Base-by-base conservation (phyloP, 2,797 vertebrate genomes). In the Yasuhikotakia modesta region DNA sequence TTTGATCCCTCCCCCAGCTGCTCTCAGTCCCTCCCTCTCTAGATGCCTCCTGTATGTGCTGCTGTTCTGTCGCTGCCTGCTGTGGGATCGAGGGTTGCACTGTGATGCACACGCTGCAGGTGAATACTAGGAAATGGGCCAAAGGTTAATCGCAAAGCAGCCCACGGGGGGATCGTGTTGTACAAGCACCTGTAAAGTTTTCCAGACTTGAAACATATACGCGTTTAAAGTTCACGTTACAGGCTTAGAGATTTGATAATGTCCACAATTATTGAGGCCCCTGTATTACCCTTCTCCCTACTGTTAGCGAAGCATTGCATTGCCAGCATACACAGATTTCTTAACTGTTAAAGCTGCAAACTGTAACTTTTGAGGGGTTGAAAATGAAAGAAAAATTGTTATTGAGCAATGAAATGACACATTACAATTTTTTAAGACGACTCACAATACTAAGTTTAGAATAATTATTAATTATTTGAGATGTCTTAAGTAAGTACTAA, bases 61-160 rank as follows among this genome's bases (percentile, higher is more conserved):
- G 76, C 69, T 68, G 63, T 76, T 81, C 82, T 76, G 70, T 82
- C 67, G 83, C 79, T 84, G 87, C 73, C 83, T 87, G 81, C 78
- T 76, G 61, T 60, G 50, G 57, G 55, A 79, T 46, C 32, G 61
- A 74, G 64, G 48, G 69, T 69, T 73, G 78, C 76, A 80, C 50
- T 68, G 39, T 82, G 81, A 45, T 81, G 79, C 71, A 79, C 69
- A 76, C 52, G 32, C 65, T 84, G 76, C 87, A 87, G 87, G 87
- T 87, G 86, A 87, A 88, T 81, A 67, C 83, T 86, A 84, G 83
- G 88, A 88, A 86, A 79, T 68, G 48, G 64, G 81, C 82, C 85
- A 87, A 80, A 84, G 84, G 83, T 87, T 81, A 79, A 52, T 50
- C 39, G 68, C 70, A 50, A 57, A 70, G 77, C 55, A 48, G 57